Conservation (phyloP, 2,113 vertebrate species). For the Ptilonorhynchus violaceus region DNA sequence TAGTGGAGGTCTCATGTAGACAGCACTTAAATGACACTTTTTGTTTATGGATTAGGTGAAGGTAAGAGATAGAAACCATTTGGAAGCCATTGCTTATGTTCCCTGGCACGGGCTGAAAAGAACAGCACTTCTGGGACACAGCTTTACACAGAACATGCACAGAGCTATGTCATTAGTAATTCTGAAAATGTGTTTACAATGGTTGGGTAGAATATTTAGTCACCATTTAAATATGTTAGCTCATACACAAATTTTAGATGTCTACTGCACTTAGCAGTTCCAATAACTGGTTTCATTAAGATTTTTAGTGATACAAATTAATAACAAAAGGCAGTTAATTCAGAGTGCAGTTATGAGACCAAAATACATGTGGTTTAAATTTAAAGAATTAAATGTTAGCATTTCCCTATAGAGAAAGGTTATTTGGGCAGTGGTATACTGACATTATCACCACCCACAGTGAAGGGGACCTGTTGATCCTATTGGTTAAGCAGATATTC, state of each 20-base stretch:
- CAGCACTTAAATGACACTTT: background rate
- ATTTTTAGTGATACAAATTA: slow-evolving; percentile 25
- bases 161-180: background rate
- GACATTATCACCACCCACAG: slow-evolving; percentile 54
- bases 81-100: background rate
- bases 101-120: background rate
- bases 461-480: slow-evolving; percentile 17
- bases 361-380: slow-evolving; percentile 42
- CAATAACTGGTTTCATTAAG: slow-evolving; percentile 23
- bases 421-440: slow-evolving; percentile 17
- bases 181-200: background rate
- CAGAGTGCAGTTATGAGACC: background rate
- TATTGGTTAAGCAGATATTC: background rate
- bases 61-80: background rate
- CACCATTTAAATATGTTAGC: slow-evolving; percentile 11
- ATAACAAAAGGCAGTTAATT: slow-evolving; percentile 19
- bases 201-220: slow-evolving; percentile 15
- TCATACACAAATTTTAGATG: background rate
- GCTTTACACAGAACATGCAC: background rate
- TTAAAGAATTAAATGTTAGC: slow-evolving; percentile 51
- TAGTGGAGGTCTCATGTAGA: background rate
- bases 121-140: background rate
- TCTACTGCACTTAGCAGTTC: background rate
- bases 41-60: background rate
- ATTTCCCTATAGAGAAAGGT: slow-evolving; percentile 42